These are phyloP conservation scores for Lates calcarifer DNA, from an alignment of 2,113 vertebrate species.

Conservation along the genomic window DNA sequence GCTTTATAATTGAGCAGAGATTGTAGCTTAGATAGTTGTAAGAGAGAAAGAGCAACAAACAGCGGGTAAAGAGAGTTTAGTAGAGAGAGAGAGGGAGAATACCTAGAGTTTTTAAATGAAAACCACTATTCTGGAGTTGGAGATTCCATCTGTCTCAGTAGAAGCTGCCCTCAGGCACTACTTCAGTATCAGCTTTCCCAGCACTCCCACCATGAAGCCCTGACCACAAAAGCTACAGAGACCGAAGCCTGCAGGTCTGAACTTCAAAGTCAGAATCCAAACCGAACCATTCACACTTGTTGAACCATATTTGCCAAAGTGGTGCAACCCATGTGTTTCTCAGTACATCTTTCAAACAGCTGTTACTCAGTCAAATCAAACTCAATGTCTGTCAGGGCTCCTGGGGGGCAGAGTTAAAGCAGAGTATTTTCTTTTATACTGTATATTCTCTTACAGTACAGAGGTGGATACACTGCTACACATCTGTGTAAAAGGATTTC, in stretches of 20 bases:
- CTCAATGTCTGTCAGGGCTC: neutral
- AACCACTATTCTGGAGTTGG: constrained; percentile 12
- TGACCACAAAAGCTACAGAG: constrained; percentile 34
- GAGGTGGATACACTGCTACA: neutral
- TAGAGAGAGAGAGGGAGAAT: constrained; percentile 5
- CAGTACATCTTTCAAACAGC: constrained; percentile 1
- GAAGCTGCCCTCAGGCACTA: constrained; percentile 30
- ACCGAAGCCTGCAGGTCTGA: constrained; percentile 36
- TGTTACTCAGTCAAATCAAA: constrained; percentile 12
- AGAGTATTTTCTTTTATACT: neutral
- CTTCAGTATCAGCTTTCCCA: constrained; percentile 55
- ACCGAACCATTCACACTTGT: constrained; percentile 50
- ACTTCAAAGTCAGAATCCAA: constrained; percentile 51
- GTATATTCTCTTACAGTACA: neutral
- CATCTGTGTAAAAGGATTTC: constrained; percentile 23
- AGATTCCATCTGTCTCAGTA: constrained; percentile 46
- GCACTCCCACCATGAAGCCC: constrained; percentile 35
- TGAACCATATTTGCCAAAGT: constrained; percentile 10
- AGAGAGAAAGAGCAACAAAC: constrained; percentile 1
- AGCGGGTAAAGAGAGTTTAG: neutral
- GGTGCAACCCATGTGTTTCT: constrained; percentile 26
- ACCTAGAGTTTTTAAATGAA: constrained; percentile 29
- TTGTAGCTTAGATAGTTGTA: neutral
- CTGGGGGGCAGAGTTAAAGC: neutral
- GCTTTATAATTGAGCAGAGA: neutral